Evolutionary conservation across 2,113 vertebrate species (phyloP).

Genomic region (Cebus imitator): DNA sequence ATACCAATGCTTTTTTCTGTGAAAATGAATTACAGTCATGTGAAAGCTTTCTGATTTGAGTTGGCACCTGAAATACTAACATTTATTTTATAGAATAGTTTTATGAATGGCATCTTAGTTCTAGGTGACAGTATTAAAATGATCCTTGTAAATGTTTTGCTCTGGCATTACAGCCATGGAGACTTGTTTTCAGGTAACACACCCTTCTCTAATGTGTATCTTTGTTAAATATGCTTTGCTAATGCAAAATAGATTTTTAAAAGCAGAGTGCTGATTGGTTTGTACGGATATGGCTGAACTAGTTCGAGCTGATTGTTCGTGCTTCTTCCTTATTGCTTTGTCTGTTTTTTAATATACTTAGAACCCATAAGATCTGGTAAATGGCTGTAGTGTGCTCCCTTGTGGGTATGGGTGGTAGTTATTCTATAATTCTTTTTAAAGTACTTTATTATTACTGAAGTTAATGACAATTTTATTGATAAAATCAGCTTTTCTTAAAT

Average conservation of each 20-base stretch:
- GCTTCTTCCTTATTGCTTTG: conserved; percentile 65
- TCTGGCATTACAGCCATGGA: conserved; percentile 8
- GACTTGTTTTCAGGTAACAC: conserved; percentile 28
- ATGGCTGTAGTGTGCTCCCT: conserved; percentile 82
- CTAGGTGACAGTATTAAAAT: conserved; percentile 8
- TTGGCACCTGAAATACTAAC: conserved; percentile 12
- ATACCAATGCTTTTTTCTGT: conserved; percentile 51
- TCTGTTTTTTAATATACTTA: conserved; percentile 63
- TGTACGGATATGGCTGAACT: conserved; percentile 61
- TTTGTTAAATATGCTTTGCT: conserved; percentile 52
- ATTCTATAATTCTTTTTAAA: conserved; percentile 47
- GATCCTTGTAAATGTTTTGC: conserved; percentile 33
- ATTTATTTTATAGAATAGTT: conserved; percentile 51
- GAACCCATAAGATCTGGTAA: conserved; percentile 63
- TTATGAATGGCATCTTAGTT: conserved; percentile 38
- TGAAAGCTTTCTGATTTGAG: conserved; percentile 17
- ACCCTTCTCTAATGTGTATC: not conserved
- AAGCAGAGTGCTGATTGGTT: conserved; percentile 75
- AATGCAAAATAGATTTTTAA: conserved; percentile 69
- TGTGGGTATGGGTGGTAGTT: conserved; percentile 82
- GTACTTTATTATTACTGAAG: conserved; percentile 35
- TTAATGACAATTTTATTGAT: conserved; percentile 47
- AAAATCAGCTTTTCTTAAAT: conserved; percentile 12
- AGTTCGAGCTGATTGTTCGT: conserved; percentile 70
- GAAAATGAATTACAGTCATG: conserved; percentile 18